Percentiles rank a stretch among this genome's conserved stretches.
These are phyloP conservation scores for Drosophila setosimentum DNA, from an alignment of 2,888 invertebrate genomes.

Conservation along the genomic window DNA sequence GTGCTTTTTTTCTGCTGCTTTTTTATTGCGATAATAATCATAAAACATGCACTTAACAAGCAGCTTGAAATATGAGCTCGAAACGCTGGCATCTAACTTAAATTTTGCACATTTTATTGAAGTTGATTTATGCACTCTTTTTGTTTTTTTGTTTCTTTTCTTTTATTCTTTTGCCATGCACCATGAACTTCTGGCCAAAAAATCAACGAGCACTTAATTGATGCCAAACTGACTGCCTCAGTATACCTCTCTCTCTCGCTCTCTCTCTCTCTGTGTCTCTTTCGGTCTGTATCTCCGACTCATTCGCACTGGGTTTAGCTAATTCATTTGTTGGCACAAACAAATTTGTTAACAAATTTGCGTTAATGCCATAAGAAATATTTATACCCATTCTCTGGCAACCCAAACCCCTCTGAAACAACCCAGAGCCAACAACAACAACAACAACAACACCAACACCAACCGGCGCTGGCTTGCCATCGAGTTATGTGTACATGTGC, in stretches of 20 bases:
- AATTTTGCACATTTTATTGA: conserved; percentile 76
- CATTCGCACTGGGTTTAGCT: conserved; percentile 47
- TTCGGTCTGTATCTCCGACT: no score
- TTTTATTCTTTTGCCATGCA: not conserved
- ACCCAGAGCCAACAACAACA: no score
- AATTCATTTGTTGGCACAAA: conserved; percentile 80
- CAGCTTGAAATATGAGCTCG: conserved; percentile 77
- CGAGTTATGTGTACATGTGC: conserved; percentile 60
- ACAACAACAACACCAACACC: not conserved
- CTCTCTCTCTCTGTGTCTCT: not conserved
- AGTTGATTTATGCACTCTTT: conserved; percentile 65
- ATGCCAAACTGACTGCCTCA: conserved; percentile 34
- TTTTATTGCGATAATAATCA: conserved; percentile 81
- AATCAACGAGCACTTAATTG: conserved; percentile 72
- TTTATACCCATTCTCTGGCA: conserved; percentile 54
- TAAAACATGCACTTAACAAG: conserved; percentile 82
- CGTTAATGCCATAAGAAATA: conserved; percentile 75
- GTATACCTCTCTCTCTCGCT: not conserved
- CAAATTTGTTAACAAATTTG: conserved; percentile 82
- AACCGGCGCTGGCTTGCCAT: not conserved
- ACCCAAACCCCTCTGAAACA: not conserved
- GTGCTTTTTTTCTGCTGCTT: conserved; percentile 30
- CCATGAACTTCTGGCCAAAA: conserved; percentile 24
- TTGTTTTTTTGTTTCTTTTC: not conserved
- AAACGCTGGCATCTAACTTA: conserved; percentile 60